Evolutionary conservation across 2,797 vertebrate genomes (phyloP), one percentile per base, ranked within the genome.

Genomic region (Caiman crocodilus): DNA sequence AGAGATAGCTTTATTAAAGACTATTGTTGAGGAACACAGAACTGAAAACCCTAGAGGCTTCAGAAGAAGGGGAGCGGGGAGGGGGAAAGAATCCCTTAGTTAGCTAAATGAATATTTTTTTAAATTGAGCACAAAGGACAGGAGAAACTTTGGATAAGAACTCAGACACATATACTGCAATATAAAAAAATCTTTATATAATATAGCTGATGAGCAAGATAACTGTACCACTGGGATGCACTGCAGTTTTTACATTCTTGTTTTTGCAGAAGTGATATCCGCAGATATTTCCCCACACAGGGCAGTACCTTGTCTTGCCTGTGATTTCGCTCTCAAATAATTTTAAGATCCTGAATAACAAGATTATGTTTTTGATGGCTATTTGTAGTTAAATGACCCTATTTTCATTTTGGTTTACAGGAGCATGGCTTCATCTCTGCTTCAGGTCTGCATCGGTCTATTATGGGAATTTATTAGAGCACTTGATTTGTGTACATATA

Each of bases 341-440:
- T 73, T 73, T 16, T 35, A 14, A 16, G 10, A 4, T 15, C 30
- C 23, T 71, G 50, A 6, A 3, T 13, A 55, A n/a, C 23, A 74
- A 3, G 78, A 63, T 6, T 5, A 32, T 32, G 8, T 0, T 0
- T 14, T 76, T 80, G 2, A 3, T 90, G 84, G 56, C 84, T 30
- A n/a, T 13, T 1, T 1, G 1, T 7, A 10, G 2, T 6, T 18
- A 76, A 92, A 30, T 7, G 25, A 14, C 23, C 3, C 15, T 2
- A 63, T 14, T 17, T 69, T 59, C 17, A 32, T 75, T 56, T 69
- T n/a, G 5, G 84, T 87, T 2, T 17, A 2, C 7, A 6, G 2
- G 2, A 17, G 26, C 69, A 3, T 76, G 71, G 79, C 21, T 7
- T 1, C 1, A 2, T 7, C 15, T 0, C 0, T 58, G 80, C 7